These are phyloP conservation scores for Sebastolobus alascanus DNA, from an alignment of 2,797 vertebrate species.

Conservation along the genomic window DNA sequence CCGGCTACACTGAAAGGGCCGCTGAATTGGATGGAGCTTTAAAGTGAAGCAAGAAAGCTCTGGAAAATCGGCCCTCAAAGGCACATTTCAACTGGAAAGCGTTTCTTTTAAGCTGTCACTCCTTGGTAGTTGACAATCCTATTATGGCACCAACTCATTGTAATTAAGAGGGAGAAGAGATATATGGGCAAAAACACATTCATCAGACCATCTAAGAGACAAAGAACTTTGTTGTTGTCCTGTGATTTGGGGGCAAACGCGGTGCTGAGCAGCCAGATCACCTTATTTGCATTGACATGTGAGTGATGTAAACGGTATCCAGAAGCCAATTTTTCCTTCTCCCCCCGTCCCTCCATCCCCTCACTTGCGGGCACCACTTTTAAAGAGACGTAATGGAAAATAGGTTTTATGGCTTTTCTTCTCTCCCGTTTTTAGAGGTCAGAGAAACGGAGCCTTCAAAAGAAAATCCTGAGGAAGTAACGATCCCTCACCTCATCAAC, in stretches of 20 bases:
- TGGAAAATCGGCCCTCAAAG: conserved; percentile 89
- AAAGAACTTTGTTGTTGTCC: conserved; percentile 75
- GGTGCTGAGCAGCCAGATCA: conserved; percentile 66
- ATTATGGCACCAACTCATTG: conserved; percentile 87
- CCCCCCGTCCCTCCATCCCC: conserved; percentile 50
- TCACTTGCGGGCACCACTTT: conserved; percentile 69
- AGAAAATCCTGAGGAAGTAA: conserved; percentile 75
- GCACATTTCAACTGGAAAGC: conserved; percentile 89
- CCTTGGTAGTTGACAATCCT: conserved; percentile 87
- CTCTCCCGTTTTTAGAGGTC: conserved; percentile 74
- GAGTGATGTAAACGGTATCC: conserved; percentile 78
- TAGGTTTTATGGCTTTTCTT: conserved; percentile 84
- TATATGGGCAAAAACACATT: conserved; percentile 77
- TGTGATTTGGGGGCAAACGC: conserved; percentile 68
- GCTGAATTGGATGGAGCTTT: conserved; percentile 88
- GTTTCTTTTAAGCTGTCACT: conserved; percentile 88
- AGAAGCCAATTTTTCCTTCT: conserved; percentile 76
- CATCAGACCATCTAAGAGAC: conserved; percentile 72
- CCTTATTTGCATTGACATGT: conserved; percentile 81
- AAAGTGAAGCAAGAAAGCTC: conserved; percentile 89
- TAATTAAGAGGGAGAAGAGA: conserved; percentile 86
- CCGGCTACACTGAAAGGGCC: conserved; percentile 87
- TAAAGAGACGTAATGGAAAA: conserved; percentile 83
- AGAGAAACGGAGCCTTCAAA: conserved; percentile 77
- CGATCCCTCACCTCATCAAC: conserved; percentile 79